Evolutionary conservation across 2,113 vertebrate genomes (phyloP).

Genomic region (Melanocharis versteri): DNA sequence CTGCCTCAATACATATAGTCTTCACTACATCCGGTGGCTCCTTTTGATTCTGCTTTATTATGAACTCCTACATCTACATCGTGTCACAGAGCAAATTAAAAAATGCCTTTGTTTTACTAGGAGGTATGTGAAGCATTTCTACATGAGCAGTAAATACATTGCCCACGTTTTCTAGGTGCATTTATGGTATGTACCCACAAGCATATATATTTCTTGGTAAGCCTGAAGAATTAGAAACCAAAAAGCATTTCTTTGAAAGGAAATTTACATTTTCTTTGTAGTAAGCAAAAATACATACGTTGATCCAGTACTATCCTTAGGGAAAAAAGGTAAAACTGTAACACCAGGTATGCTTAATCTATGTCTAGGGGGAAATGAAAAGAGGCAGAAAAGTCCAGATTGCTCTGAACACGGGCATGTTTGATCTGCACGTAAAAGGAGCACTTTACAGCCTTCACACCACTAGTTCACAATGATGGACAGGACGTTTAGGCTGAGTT

Average conservation of each 20-base stretch:
- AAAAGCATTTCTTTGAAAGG: not conserved
- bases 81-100: not conserved
- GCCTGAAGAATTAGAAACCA: not conserved
- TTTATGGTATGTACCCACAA: not conserved
- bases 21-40: not conserved
- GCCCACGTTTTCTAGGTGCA: not conserved
- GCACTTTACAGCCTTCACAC: slow-evolving; percentile 23
- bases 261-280: not conserved
- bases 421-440: slow-evolving; percentile 32
- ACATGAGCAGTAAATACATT: not conserved
- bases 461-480: not conserved
- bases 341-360: not conserved
- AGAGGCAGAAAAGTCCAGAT: not conserved
- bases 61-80: not conserved
- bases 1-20: not conserved
- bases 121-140: not conserved
- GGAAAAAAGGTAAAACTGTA: not conserved
- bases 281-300: not conserved
- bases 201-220: not conserved
- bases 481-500: slow-evolving; percentile 7
- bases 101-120: not conserved
- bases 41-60: not conserved
- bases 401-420: not conserved
- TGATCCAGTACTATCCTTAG: not conserved
- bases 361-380: not conserved